Conservation (phyloP, 2,113 vertebrate species). For the Apodemus speciosus region DNA sequence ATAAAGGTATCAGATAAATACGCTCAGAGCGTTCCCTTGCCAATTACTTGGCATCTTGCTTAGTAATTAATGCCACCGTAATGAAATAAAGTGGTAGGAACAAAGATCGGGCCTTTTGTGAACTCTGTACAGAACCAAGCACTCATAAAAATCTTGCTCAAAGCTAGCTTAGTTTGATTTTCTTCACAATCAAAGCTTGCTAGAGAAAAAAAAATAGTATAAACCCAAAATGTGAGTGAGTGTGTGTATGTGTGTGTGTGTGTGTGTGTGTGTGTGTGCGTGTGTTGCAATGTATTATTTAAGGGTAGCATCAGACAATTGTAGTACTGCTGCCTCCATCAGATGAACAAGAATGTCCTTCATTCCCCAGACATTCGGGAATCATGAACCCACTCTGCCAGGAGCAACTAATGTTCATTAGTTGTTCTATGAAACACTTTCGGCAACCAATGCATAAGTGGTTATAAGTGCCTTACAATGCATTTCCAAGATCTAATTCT, state of each 20-base stretch:
- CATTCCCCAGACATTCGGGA: slow-evolving; percentile 70
- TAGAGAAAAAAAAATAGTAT: slow-evolving; percentile 75
- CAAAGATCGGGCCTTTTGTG: slow-evolving; percentile 80
- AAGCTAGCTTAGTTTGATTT: slow-evolving; percentile 72
- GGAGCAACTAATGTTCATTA: slow-evolving; percentile 60
- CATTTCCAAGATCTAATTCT: slow-evolving; percentile 25
- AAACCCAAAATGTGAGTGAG: slow-evolving; percentile 55
- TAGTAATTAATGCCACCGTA: slow-evolving; percentile 82
- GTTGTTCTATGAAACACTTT: slow-evolving; percentile 60
- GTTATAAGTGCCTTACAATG: neutral
- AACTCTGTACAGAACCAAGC: slow-evolving; percentile 78
- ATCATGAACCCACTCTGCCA: slow-evolving; percentile 63
- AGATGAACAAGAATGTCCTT: slow-evolving; percentile 71
- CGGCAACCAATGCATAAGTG: slow-evolving; percentile 45
- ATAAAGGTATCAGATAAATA: slow-evolving; percentile 82
- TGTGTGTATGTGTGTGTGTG: slow-evolving; percentile 26
- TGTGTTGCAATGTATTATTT: slow-evolving; percentile 57
- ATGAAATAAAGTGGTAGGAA: slow-evolving; percentile 82
- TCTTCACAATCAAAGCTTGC: slow-evolving; percentile 74
- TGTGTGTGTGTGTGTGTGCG: slow-evolving; percentile 8
- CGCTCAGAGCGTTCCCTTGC: slow-evolving; percentile 78
- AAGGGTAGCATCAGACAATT: slow-evolving; percentile 69
- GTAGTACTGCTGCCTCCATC: slow-evolving; percentile 60
- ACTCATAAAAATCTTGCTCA: slow-evolving; percentile 80
- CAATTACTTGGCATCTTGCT: slow-evolving; percentile 82